Conservation (phyloP, 2,113 vertebrate species). For the Coracopsis vasa region DNA sequence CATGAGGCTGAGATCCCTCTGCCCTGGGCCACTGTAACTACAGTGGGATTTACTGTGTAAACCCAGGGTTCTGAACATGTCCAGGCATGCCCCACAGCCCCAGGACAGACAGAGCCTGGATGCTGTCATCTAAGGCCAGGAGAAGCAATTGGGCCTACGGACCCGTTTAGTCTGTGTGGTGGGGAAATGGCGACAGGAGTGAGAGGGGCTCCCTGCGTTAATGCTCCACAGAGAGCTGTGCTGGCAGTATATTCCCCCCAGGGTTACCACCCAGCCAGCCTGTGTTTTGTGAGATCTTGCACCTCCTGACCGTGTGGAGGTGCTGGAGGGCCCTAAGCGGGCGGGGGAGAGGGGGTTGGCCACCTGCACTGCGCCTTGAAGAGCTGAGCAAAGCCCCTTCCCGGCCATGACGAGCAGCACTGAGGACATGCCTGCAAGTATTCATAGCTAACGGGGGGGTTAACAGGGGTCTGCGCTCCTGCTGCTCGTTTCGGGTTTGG, state of each 20-base stretch:
- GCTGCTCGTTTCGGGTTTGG: not conserved
- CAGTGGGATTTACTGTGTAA: not conserved
- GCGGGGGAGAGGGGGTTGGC: rapidly evolving
- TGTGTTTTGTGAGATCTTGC: not conserved
- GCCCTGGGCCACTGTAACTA: rapidly evolving
- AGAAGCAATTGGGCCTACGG: not conserved
- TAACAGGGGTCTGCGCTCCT: not conserved
- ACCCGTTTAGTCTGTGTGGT: not conserved
- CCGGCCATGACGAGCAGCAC: rapidly evolving
- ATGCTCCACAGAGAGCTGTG: not conserved
- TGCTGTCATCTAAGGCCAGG: not conserved
- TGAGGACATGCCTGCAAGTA: rapidly evolving
- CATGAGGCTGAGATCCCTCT: not conserved
- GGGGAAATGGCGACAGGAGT: not conserved
- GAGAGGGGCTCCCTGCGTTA: not conserved
- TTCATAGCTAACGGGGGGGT: not conserved
- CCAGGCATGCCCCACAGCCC: not conserved
- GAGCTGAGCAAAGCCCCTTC: not conserved
- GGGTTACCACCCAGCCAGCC: not conserved
- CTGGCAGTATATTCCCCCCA: too few species aligned
- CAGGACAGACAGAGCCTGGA: not conserved
- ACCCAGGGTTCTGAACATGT: rapidly evolving
- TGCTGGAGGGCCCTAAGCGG: not conserved
- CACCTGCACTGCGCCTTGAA: not conserved
- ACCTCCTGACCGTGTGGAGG: rapidly evolving